Evolutionary conservation across 2,113 vertebrate genomes (phyloP), one percentile per base, ranked within the genome.

Genomic region (Equus quagga): DNA sequence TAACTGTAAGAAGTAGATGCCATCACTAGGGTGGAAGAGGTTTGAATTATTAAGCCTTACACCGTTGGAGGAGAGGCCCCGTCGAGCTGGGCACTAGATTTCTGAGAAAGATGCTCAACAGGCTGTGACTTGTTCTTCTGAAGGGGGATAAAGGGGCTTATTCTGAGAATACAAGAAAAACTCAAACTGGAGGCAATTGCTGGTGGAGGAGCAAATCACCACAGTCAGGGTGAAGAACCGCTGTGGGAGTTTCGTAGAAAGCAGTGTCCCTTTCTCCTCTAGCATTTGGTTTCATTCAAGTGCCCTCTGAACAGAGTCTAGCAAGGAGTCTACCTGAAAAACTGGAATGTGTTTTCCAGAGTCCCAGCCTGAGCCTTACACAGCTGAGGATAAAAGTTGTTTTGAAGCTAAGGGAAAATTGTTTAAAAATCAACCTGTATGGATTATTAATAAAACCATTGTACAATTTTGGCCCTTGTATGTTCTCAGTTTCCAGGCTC

Each of bases 101-200:
- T n/a, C 9, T 41, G 28, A 96, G 13, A 36, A 70, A 51, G 67
- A 19, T 9, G 1, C 11, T 83, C 19, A 92, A 13, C 28, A 81
- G 41, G n/a, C 1, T 62, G 17, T 5, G 41, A 5, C 3, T 75
- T 58, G 0, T 58, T 65, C 2, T 58, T 69, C 6, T 64, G 5
- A 78, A 23, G 21, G 12, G 0, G 0, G 23, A 9, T 7, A 6
- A 44, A 1, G 9, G 31, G 4, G 1, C 3, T 89, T 90, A 24
- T 33, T 19, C 28, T 70, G 23, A 60, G 36, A 94, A 21, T 26
- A 54, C 3, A 31, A 3, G 1, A 58, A 36, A 60, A 87, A 36
- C 17, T 46, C 3, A 24, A 91, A 54, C 51, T 21, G 19, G 15
- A 90, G 4, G 3, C 21, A 67, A 5, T 5, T 69, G 8, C 26